Conservation (phyloP, 2,797 vertebrate genomes). For the Botia almorhae region DNA sequence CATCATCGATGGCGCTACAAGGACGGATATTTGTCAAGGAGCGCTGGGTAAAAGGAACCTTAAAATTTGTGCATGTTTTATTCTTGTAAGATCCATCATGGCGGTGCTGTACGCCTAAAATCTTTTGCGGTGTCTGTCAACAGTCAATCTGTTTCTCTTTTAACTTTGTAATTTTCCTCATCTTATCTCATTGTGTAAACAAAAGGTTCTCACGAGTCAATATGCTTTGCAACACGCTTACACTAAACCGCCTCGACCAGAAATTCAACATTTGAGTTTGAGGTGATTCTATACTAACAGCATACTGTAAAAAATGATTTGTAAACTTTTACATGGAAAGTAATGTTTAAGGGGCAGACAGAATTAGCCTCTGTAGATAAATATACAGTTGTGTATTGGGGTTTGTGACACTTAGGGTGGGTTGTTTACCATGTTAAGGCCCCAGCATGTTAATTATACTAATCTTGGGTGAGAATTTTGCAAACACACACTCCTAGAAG, state of each 20-base stretch:
- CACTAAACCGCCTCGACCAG: neutral
- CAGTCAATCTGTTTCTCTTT: neutral
- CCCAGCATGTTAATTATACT: neutral
- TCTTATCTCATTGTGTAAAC: too few relatives aligned
- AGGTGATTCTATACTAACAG: neutral
- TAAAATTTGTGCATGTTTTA: neutral
- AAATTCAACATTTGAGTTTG: neutral
- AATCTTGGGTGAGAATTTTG: neutral
- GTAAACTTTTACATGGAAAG: neutral
- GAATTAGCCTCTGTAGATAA: too few relatives aligned
- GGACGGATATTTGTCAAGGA: slow-evolving; percentile 89
- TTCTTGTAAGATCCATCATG: neutral
- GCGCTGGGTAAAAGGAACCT: slow-evolving; percentile 77
- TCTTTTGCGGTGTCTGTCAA: neutral
- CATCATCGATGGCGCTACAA: slow-evolving; percentile 81
- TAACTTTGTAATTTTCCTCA: neutral
- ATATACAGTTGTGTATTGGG: too few relatives aligned
- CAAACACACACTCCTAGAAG: too few relatives aligned
- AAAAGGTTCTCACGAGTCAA: neutral
- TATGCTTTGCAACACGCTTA: neutral
- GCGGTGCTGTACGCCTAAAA: neutral
- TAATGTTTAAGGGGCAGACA: too few relatives aligned
- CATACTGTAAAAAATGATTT: neutral
- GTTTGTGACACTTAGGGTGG: neutral
- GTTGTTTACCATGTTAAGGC: neutral